A percentile compares a stretch with the other conserved stretches of the same genome.
These are phyloP conservation scores for Pinctada fucata DNA, from an alignment of 2,888 invertebrate species.

Conservation along the genomic window DNA sequence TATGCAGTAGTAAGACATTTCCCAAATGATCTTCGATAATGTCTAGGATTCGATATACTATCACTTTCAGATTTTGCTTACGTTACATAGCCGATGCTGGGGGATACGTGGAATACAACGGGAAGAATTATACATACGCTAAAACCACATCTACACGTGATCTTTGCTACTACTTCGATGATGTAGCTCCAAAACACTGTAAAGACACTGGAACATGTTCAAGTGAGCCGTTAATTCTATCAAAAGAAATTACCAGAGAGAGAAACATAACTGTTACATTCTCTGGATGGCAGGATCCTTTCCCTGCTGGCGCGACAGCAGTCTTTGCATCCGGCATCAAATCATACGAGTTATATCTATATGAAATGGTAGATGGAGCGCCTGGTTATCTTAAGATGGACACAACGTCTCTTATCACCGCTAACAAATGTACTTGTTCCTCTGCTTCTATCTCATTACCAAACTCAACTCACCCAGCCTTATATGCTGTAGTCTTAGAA, in stretches of 20 bases:
- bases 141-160: conserved; percentile 9
- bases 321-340: conserved; percentile 38
- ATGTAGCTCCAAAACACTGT: conserved; percentile 25
- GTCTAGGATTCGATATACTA: too few species aligned
- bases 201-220: neutral
- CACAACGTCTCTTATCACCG: neutral
- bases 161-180: conserved; percentile 33
- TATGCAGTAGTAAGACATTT: too few species aligned
- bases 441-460: conserved; percentile 7
- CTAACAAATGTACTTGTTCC: neutral
- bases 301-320: conserved; percentile 1
- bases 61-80: conserved; percentile 21
- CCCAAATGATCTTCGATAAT: too few species aligned
- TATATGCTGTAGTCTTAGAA: conserved; percentile 39
- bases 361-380: conserved; percentile 23
- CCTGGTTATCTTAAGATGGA: neutral
- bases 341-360: conserved; percentile 28
- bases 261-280: conserved; percentile 16
- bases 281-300: conserved; percentile 44
- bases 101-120: conserved; percentile 6
- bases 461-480: conserved; percentile 4
- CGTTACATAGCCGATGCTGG: conserved; percentile 10
- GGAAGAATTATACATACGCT: conserved; percentile 4
- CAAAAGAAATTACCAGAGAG: conserved; percentile 19
- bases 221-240: conserved; percentile 32